These are phyloP conservation scores for Protodeltote pygarga DNA, from an alignment of 2,888 invertebrate genomes.

Conservation along the genomic window DNA sequence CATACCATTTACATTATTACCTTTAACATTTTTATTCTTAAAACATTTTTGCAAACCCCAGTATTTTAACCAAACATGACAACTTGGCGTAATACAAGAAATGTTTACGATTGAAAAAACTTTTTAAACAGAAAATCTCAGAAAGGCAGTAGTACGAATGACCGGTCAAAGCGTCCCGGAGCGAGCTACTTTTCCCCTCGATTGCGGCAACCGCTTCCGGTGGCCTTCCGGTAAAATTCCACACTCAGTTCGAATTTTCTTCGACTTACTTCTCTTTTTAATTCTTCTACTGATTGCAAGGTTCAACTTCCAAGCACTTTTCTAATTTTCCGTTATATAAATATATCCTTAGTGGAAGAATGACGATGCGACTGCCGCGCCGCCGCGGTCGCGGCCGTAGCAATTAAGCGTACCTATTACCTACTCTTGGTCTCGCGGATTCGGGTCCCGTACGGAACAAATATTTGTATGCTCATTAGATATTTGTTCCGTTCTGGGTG, in stretches of 20 bases:
- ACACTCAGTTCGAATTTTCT: conserved; percentile 63
- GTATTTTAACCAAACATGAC: conserved; percentile 23
- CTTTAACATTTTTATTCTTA: too few relatives aligned
- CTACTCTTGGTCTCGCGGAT: too few relatives aligned
- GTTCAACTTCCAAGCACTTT: conserved; percentile 35
- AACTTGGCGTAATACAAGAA: conserved; percentile 36
- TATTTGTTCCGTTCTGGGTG: too few relatives aligned
- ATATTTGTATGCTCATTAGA: too few relatives aligned
- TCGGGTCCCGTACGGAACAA: too few relatives aligned
- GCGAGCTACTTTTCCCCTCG: conserved; percentile 74
- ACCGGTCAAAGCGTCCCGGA: conserved; percentile 71
- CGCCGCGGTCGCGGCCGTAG: too few relatives aligned
- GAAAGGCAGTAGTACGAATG: conserved; percentile 58
- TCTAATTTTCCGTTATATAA: conserved; percentile 19
- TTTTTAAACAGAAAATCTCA: conserved; percentile 54
- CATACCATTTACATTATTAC: too few relatives aligned
- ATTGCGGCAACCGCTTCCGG: conserved; percentile 73
- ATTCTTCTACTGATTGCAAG: conserved; percentile 53
- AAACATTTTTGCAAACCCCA: too few relatives aligned
- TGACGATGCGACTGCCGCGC: too few relatives aligned
- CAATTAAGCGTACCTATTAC: too few relatives aligned
- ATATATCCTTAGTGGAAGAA: conserved; percentile 1
- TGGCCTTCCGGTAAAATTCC: conserved; percentile 63
- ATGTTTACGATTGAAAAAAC: conserved; percentile 46
- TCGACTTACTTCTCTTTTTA: conserved; percentile 55